Evolutionary conservation across 2,113 vertebrate species (phyloP).

Genomic region (Saimiri boliviensis): DNA sequence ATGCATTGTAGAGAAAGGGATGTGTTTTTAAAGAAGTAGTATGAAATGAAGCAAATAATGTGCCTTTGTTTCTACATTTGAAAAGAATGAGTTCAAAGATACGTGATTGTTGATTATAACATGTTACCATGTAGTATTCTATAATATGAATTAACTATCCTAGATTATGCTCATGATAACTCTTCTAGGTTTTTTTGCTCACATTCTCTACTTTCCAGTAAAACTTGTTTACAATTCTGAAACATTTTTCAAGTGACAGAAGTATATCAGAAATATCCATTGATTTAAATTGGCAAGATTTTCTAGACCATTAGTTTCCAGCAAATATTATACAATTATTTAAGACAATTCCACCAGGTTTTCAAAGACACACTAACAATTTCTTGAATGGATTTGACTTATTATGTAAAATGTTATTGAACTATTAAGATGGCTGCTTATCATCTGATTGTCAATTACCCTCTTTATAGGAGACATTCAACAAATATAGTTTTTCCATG

Average conservation of each 20-base stretch:
- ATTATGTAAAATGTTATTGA: not conserved
- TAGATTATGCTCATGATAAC: not conserved
- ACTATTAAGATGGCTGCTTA: not conserved
- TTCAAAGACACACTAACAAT: not conserved
- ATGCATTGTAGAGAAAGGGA: not conserved
- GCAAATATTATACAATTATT: not conserved
- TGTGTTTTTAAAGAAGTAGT: not conserved
- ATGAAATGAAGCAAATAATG: not conserved
- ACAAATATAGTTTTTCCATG: not conserved
- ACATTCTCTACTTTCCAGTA: not conserved
- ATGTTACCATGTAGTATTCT: not conserved
- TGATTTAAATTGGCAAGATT: not conserved
- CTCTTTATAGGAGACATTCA: not conserved
- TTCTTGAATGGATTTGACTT: not conserved
- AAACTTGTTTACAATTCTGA: not conserved
- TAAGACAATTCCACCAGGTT: not conserved
- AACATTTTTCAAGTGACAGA: not conserved
- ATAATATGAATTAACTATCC: not conserved
- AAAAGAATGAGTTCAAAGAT: not conserved
- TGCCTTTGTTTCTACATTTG: not conserved
- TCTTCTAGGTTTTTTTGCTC: not conserved
- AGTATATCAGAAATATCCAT: not conserved
- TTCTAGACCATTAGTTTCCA: not conserved
- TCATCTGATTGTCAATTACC: not conserved
- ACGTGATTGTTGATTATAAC: not conserved